Base-by-base conservation (phyloP, 35 echinoderm and acorn worm species). In the Ophioderma brevispina region DNA sequence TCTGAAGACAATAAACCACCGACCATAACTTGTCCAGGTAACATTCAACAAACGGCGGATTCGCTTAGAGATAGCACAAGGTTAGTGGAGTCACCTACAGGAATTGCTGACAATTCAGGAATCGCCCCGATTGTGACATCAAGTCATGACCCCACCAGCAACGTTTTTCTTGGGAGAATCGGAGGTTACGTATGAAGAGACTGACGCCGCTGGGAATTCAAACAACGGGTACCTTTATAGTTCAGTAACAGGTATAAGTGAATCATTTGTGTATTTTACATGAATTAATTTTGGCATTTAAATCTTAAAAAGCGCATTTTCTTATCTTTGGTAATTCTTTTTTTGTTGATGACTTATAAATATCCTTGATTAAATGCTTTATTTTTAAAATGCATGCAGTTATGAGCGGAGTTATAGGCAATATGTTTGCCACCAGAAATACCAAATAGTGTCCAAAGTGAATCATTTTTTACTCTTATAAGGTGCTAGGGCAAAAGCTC, bases 201-300 rank as follows among this genome's bases (percentile, higher is more conserved):
- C 31, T 21, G 91, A 92, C 37, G 77, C 23, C 23, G 77, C n/a
- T 17, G 0, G 76, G 85, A 25, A 35, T 92, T 17, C 28, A 40
- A 80, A 81, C 34, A 6, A 63, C 50, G 1, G 87, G 91, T 36
- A 40, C 34, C 4, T 92, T 92, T 63, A 81, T 31, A 0, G 55
- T 92, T 13, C 91, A n/a, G 85, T 92, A 21, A 40, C 14, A 87
- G 91, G 91, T 92, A 85, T 25, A 32, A 64, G 28, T 82, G 19
- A 19, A 1, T n/a, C n/a, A n/a, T n/a, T n/a, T n/a, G n/a, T n/a
- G n/a, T n/a, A n/a, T n/a, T n/a, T n/a, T n/a, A n/a, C n/a, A n/a
- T n/a, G n/a, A n/a, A n/a, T n/a, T n/a, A n/a, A n/a, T n/a, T n/a
- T n/a, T n/a, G n/a, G n/a, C n/a, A n/a, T n/a, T n/a, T n/a, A n/a